Evolutionary conservation across 2,888 invertebrate species (phyloP).

Genomic region (Adineta ricciae): DNA sequence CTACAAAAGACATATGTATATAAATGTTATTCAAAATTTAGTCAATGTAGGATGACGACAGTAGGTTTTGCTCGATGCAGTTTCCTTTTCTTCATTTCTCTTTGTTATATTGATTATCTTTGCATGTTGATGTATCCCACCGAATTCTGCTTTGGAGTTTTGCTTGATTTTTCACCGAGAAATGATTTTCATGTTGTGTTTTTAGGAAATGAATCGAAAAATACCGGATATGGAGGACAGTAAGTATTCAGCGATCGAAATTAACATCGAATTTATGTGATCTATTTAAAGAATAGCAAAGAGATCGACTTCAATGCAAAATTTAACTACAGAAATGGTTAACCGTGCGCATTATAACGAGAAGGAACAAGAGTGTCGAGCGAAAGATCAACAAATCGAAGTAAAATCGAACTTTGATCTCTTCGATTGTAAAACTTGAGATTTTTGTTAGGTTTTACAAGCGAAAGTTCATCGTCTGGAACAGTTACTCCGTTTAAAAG

Average conservation of each 20-base stretch:
- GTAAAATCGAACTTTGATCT: too few relatives aligned
- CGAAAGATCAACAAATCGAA: conserved; percentile 33
- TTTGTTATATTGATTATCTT: neutral
- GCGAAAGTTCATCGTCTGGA: conserved; percentile 32
- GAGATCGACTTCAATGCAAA: neutral
- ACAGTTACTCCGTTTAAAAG: conserved; percentile 34
- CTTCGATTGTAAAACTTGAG: too few relatives aligned
- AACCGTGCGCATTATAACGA: conserved; percentile 22
- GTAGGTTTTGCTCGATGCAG: neutral
- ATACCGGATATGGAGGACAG: neutral
- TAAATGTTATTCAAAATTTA: too few relatives aligned
- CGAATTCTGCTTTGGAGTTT: neutral
- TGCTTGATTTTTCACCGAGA: neutral
- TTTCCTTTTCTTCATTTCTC: neutral
- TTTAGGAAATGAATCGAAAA: neutral
- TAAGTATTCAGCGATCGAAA: neutral
- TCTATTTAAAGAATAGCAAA: neutral
- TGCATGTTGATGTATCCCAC: neutral
- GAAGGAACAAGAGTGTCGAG: conserved; percentile 32
- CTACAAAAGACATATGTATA: too few relatives aligned
- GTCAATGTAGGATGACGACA: neutral
- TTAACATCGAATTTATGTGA: neutral
- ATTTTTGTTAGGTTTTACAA: conserved; percentile 22
- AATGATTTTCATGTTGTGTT: neutral
- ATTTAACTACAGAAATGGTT: neutral